Evolutionary conservation across 2,888 invertebrate species (phyloP), one percentile per base, ranked within the genome.

Genomic region (Hyposoter dolosus): DNA sequence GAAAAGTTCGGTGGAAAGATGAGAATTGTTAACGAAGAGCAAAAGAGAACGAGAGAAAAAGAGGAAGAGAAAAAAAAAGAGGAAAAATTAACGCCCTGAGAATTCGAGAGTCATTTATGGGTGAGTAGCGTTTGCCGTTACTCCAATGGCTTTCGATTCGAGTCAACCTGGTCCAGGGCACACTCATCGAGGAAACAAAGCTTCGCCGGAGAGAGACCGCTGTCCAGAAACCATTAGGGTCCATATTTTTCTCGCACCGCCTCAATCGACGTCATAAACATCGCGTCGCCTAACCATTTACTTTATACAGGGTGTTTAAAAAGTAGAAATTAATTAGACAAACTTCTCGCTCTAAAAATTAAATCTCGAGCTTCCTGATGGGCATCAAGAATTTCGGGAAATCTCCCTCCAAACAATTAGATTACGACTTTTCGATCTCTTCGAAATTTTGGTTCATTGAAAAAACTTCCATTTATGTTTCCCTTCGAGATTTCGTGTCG

Each of bases 201-300:
- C 65, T 74, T 75, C 28, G 77, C 53, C 15, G 65, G 69, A 76
- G 68, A 65, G 47, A 79, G 17, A 66, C 56, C 35, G 72, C 68
- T 79, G 81, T 87, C 81, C 79, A 75, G 87, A 86, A 85, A 83
- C 87, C 88, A 86, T 89, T 88, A 88, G 85, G 85, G 71, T 81
- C 78, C 82, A 65, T 45, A 60, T 81, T 78, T 69, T 82, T 77
- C 82, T 81, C 86, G 83, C 76, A 12, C 80, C 79, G 79, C 71
- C 79, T 45, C 75, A 68, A 87, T 78, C 84, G 53, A 76, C 28
- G 43, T 74, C 74, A 50, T 82, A 47, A 60, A 28, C 69, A 69
- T 75, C 60, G 60, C 60, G 23, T 56, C 47, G 47, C 63, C 56
- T 76, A 65, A 83, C 83, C 83, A 65, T 84, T 84, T 83, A 77